These are phyloP conservation scores for Maccullochella peelii DNA, from an alignment of 2,113 vertebrate genomes.

Conservation along the genomic window DNA sequence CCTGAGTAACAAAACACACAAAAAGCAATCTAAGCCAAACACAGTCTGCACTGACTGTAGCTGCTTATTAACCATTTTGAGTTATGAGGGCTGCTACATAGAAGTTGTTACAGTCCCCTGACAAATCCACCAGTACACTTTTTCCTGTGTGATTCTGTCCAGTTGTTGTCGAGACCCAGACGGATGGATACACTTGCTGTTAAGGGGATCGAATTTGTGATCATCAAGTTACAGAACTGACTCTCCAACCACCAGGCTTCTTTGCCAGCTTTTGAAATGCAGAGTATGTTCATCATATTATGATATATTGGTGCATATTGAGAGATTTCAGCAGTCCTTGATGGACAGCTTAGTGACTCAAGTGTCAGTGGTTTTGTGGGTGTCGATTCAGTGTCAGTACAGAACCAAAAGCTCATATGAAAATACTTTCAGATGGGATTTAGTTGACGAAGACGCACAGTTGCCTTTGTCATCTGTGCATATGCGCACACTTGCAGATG, in stretches of 20 bases:
- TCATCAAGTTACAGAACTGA: background rate
- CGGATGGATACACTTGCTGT: slow-evolving; percentile 6
- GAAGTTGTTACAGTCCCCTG: background rate
- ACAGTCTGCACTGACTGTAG: background rate
- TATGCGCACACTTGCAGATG: slow-evolving; percentile 49
- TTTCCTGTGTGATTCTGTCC: background rate
- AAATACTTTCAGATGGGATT: slow-evolving; percentile 59
- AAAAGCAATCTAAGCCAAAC: background rate
- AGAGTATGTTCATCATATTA: slow-evolving; percentile 7
- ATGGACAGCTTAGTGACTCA: slow-evolving; percentile 34
- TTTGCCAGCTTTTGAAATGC: slow-evolving; percentile 11
- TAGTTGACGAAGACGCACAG: slow-evolving; percentile 49
- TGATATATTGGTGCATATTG: slow-evolving; percentile 10
- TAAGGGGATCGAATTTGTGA: slow-evolving; percentile 8
- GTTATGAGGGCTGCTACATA: background rate
- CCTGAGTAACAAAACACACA: background rate
- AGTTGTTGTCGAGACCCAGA: slow-evolving; percentile 4
- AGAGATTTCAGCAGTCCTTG: slow-evolving; percentile 34
- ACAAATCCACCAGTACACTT: background rate
- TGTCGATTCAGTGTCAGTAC: slow-evolving; percentile 28
- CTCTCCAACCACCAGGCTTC: background rate
- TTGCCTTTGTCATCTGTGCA: slow-evolving; percentile 60
- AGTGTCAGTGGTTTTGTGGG: slow-evolving; percentile 65
- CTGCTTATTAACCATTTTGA: background rate
- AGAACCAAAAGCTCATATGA: slow-evolving; percentile 40